These are phyloP conservation scores for Frankliniella fusca DNA, from an alignment of 2,888 invertebrate genomes.

Conservation along the genomic window DNA sequence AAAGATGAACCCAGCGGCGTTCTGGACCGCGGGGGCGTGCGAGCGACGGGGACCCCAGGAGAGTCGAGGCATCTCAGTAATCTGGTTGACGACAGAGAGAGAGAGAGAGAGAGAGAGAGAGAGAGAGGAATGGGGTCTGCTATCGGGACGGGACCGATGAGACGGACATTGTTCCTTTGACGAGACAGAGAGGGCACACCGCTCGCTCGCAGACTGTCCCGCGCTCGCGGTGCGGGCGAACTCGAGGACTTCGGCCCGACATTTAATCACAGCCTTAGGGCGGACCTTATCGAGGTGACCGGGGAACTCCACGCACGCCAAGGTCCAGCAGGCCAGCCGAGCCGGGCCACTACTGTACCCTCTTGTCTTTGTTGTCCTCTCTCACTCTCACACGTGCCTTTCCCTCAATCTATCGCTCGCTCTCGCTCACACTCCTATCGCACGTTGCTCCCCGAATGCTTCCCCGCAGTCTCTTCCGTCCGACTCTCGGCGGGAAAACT, in stretches of 20 bases:
- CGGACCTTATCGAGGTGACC: too few relatives aligned
- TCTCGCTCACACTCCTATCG: too few relatives aligned
- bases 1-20: too few relatives aligned
- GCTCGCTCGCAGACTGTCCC: neutral
- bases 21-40: neutral
- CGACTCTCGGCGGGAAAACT: neutral
- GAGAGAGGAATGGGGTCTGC: neutral
- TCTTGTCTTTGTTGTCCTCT: too few relatives aligned
- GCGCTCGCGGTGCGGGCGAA: neutral
- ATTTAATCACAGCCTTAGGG: too few relatives aligned
- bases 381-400: too few relatives aligned
- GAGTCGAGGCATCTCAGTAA: slow-evolving; percentile 12
- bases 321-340: too few relatives aligned
- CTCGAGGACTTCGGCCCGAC: too few relatives aligned
- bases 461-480: neutral
- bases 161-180: slow-evolving; percentile 23
- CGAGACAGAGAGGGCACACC: neutral
- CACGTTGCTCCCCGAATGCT: too few relatives aligned
- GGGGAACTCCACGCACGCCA: too few relatives aligned
- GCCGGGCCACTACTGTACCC: too few relatives aligned
- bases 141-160: neutral
- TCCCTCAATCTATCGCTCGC: too few relatives aligned
- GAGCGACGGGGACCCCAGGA: neutral
- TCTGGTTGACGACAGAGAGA: neutral
- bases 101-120: neutral